Base-by-base conservation (phyloP, 2,888 invertebrate species). In the Polyploca ridens region DNA sequence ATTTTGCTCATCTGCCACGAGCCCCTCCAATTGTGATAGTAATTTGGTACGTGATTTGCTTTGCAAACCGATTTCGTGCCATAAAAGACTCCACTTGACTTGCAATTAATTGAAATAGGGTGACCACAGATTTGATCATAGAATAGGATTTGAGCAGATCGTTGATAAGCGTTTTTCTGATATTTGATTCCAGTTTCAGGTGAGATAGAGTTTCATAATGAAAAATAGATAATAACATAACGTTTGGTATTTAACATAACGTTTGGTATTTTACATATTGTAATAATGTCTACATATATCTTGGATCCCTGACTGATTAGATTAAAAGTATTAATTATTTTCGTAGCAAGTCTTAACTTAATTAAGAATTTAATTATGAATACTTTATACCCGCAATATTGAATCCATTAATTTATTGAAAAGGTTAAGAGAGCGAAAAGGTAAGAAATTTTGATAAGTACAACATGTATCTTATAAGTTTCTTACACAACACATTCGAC, bases 31-130 rank as follows among this genome's bases (percentile, higher is more conserved):
- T 77, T 72, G 68, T 75, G 74, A 68, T 71, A 66, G 79, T 75
- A 78, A 84, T 82, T 78, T 70, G 66, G 72, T 70, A 71, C 76
- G 76, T 76, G 81, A 83, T 81, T 82, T 79, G 78, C 74, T 81
- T 79, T 77, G 72, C 78, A 78, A 83, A 81, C 77, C 78, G 78
- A 85, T 84, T 84, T 80, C 73, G 70, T 69, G 69, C 77, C 79
- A 79, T 78, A 83, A 77, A 77, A 73, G 74, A 76, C 77, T 82
- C 78, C 76, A 75, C 77, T 82, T 74, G 77, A 76, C 81, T 84
- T 77, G 74, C 66, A 77, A 85, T 86, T 89, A 88, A 88, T 87
- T 87, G 84, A 84, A 82, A 82, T 81, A 84, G 83, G 81, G 81
- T 84, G 80, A 83, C 86, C 84, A 76, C 76, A 78, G 82, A 84